Evolutionary conservation across 2,113 vertebrate genomes (phyloP).

Genomic region (Ophiodon elongatus): DNA sequence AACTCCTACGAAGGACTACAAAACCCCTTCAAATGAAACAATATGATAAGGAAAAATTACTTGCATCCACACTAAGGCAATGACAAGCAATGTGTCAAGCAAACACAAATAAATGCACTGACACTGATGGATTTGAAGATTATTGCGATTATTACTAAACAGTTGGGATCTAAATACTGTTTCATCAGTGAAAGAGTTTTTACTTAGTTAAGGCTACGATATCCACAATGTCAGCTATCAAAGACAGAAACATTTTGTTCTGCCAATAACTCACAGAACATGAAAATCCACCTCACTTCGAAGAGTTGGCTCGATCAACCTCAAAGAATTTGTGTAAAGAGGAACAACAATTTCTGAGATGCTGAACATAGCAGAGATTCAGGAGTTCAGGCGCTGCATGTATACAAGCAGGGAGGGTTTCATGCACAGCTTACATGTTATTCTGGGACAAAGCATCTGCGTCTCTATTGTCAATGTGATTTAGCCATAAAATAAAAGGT

Average conservation of each 20-base stretch:
- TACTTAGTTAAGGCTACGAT: neutral
- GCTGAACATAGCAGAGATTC: constrained; percentile 21
- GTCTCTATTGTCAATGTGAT: neutral
- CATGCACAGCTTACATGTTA: neutral
- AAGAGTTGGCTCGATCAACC: neutral
- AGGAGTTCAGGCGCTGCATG: neutral
- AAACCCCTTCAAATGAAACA: neutral
- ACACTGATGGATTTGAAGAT: neutral
- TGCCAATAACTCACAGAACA: neutral
- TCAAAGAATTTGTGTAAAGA: neutral
- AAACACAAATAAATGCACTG: too few relatives aligned
- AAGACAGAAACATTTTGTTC: neutral
- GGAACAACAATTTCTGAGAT: constrained; percentile 5
- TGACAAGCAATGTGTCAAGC: too few relatives aligned
- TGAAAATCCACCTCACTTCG: neutral
- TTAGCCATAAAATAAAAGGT: constrained; percentile 24
- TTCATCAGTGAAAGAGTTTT: neutral
- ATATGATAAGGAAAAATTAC: neutral
- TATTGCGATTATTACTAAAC: neutral
- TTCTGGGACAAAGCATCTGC: neutral
- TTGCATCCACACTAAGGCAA: too few relatives aligned
- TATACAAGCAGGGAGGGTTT: neutral
- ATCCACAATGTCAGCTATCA: constrained; percentile 1
- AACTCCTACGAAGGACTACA: neutral
- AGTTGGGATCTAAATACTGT: neutral